These are phyloP conservation scores for Nyctereutes procyonoides DNA, from an alignment of 2,113 vertebrate genomes.

Conservation along the genomic window DNA sequence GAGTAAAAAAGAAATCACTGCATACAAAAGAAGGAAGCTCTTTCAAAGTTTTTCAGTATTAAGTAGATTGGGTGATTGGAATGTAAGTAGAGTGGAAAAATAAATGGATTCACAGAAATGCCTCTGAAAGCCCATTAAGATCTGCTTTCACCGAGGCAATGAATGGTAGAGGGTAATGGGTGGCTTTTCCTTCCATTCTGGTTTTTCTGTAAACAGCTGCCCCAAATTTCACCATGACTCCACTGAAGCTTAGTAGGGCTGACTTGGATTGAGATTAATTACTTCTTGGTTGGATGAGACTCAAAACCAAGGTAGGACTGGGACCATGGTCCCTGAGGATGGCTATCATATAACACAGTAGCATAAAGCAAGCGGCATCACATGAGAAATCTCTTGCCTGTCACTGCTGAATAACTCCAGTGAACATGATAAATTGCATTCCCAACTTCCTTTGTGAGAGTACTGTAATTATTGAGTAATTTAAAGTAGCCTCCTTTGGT, in stretches of 20 bases:
- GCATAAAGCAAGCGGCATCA: background rate
- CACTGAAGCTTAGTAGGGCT: constrained; percentile 37
- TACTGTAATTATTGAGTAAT: background rate
- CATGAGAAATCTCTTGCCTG: background rate
- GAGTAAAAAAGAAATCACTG: background rate
- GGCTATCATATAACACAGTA: constrained; percentile 27
- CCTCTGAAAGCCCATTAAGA: background rate
- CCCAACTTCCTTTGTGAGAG: constrained; percentile 13
- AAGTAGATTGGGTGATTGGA: background rate
- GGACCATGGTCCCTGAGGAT: background rate
- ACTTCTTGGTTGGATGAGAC: constrained; percentile 25
- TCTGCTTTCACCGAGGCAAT: background rate
- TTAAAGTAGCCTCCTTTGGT: background rate
- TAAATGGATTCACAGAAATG: background rate
- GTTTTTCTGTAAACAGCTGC: constrained; percentile 27
- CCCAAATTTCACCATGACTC: background rate
- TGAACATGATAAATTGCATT: background rate
- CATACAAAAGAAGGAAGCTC: background rate
- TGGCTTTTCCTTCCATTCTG: background rate
- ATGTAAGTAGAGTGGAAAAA: background rate
- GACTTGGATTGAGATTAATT: constrained; percentile 48
- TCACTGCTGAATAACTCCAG: background rate
- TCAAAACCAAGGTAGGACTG: background rate
- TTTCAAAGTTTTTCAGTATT: background rate
- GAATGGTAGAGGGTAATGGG: background rate